Percentiles rank a stretch among this genome's conserved stretches.
Conservation (phyloP, 2,888 invertebrate species). For the Schrankia costaestrigalis region DNA sequence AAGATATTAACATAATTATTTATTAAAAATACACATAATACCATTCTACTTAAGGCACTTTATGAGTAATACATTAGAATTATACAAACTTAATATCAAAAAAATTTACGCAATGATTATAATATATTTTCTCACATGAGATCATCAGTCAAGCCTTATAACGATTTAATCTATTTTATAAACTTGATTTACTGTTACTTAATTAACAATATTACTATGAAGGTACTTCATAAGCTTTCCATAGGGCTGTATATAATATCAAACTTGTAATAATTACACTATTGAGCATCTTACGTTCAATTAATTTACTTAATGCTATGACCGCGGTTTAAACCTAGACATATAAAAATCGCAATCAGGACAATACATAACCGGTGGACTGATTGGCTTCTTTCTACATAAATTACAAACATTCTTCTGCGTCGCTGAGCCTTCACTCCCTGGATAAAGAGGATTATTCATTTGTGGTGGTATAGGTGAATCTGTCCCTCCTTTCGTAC, state of each 20-base stretch:
- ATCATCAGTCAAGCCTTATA: conserved; percentile 38
- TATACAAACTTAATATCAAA: conserved; percentile 26
- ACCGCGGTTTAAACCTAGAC: conserved; percentile 88
- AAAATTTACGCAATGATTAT: conserved; percentile 27
- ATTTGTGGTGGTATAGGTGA: conserved; percentile 69
- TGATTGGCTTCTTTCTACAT: conserved; percentile 91
- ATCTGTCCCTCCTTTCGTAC: conserved; percentile 84
- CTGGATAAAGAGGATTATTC: conserved; percentile 44
- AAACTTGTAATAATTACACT: conserved; percentile 19
- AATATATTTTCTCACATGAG: conserved; percentile 37
- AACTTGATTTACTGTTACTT: conserved; percentile 18
- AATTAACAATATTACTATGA: conserved; percentile 22
- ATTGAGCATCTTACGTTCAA: conserved; percentile 21
- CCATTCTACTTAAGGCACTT: conserved; percentile 32
- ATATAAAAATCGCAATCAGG: conserved; percentile 96
- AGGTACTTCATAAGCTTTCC: conserved; percentile 25
- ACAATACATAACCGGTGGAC: conserved; percentile 90
- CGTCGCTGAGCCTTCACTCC: conserved; percentile 45
- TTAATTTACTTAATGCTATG: conserved; percentile 50
- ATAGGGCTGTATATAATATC: conserved; percentile 16
- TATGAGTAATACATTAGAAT: conserved; percentile 27
- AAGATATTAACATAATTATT: conserved; percentile 12
- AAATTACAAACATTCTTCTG: conserved; percentile 89
- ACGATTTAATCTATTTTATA: conserved; percentile 19
- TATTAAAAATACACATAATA: too few species aligned